These are phyloP conservation scores for Eurytoma californica DNA, from an alignment of 2,888 invertebrate genomes.

Conservation along the genomic window DNA sequence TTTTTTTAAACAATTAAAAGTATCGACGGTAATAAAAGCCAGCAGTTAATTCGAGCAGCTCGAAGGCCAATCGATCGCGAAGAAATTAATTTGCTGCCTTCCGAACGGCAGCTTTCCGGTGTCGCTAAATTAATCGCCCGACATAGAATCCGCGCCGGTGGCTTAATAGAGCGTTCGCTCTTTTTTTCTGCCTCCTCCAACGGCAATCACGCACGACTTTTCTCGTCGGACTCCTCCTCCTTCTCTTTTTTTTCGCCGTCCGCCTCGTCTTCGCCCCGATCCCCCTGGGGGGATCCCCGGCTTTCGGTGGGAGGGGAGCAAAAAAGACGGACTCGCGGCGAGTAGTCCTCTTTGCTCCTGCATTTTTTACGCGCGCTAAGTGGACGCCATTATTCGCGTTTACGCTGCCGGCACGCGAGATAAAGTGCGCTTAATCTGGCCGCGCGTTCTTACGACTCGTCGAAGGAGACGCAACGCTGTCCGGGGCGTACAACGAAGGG, in stretches of 20 bases:
- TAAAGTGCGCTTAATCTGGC: conserved; percentile 40
- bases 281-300: conserved; percentile 30
- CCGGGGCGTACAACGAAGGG: too few relatives aligned
- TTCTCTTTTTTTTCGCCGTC: neutral
- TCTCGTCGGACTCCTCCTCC: conserved; percentile 3
- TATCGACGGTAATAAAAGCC: too few relatives aligned
- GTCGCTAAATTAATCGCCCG: neutral
- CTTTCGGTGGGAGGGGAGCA: neutral
- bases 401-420: conserved; percentile 31
- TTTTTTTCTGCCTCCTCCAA: neutral
- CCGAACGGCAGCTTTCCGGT: too few relatives aligned
- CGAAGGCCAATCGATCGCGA: too few relatives aligned
- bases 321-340: neutral
- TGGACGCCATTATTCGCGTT: conserved; percentile 52
- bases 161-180: neutral
- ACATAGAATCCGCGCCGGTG: neutral
- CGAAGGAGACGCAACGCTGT: too few relatives aligned
- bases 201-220: conserved; percentile 10
- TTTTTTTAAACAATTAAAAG: too few relatives aligned
- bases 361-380: conserved; percentile 53
- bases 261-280: conserved; percentile 5
- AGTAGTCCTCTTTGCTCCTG: conserved; percentile 9
- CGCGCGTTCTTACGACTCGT: neutral
- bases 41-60: too few relatives aligned
- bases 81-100: too few relatives aligned